Evolutionary conservation across 2,113 vertebrate genomes (phyloP).

Genomic region (Diadophis punctatus): DNA sequence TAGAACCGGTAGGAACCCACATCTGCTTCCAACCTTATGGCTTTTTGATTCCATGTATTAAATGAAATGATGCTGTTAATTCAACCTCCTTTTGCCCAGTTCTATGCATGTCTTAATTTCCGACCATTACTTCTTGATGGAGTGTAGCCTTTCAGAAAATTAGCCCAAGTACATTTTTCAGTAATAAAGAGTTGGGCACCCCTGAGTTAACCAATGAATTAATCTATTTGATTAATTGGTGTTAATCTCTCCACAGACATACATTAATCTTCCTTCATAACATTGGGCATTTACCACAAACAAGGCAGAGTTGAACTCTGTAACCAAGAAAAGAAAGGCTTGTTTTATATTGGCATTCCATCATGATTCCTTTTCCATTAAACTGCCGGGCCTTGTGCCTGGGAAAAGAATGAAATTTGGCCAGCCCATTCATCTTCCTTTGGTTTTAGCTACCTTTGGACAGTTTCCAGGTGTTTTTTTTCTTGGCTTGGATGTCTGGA

Average conservation of each 20-base stretch:
- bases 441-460: constrained; percentile 5
- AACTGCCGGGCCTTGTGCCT: neutral
- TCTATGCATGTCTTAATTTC: neutral
- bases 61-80: neutral
- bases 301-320: neutral
- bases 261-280: neutral
- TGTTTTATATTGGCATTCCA: neutral
- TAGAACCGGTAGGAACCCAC: too few species aligned
- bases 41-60: neutral
- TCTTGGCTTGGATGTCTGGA: neutral
- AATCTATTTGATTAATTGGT: neutral
- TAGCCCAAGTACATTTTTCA: neutral
- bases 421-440: constrained; percentile 16
- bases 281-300: neutral
- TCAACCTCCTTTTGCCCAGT: neutral
- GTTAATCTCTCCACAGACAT: neutral
- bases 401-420: constrained; percentile 2
- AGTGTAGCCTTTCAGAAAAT: neutral
- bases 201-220: neutral
- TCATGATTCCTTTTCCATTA: neutral
- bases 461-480: neutral
- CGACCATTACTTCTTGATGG: neutral
- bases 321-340: neutral
- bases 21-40: neutral
- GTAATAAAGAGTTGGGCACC: neutral